Base-by-base conservation (phyloP, 2,888 invertebrate species). In the Eupelmus urozonus region DNA sequence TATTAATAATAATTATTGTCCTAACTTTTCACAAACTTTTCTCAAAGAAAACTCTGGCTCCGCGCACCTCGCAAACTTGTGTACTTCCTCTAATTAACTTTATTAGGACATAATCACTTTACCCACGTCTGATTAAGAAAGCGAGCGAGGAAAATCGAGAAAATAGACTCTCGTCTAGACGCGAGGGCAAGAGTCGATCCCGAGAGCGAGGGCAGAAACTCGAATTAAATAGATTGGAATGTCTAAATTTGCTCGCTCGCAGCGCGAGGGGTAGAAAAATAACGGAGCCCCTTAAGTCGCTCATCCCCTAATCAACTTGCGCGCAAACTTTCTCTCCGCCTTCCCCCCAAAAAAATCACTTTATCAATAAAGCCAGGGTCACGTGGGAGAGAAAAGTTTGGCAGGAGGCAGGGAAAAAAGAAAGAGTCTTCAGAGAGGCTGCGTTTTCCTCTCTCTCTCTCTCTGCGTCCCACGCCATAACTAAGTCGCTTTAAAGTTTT, bases 401-500 rank as follows among this genome's bases (percentile, higher is more conserved):
- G 7, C n/a, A 40, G 13, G 59, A 27, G 29, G 2, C 18, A n/a
- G 51, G n/a, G 42, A 9, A 59, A 60, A 59, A 57, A 55, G 40
- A 2, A 49, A 49, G 23, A 42, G 49, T 51, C 45, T 40, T 51
- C 13, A 13, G n/a, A n/a, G n/a, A n/a, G n/a, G n/a, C n/a, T n/a
- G 60, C 57, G 27, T 60, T 76, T 76, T 63, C 49, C 57, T 49
- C 55, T n/a, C n/a, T n/a, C n/a, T n/a, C n/a, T n/a, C n/a, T n/a
- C n/a, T 34, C 59, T 23, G 29, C 69, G 53, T 65, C 67, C 75
- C 51, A n/a, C 67, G n/a, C 71, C 78, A 67, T 71, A 70, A 78
- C 70, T 75, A 75, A 79, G 75, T 79, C 76, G 69, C 76, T 79
- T 79, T 79, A 79, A 79, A 79, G 57, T 79, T 79, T n/a, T 79